Percentiles rank a stretch among this genome's conserved stretches.
phyloP scores from a whole-genome alignment of 1,140 invertebrate genomes.

The Drosophila santomea region DNA sequence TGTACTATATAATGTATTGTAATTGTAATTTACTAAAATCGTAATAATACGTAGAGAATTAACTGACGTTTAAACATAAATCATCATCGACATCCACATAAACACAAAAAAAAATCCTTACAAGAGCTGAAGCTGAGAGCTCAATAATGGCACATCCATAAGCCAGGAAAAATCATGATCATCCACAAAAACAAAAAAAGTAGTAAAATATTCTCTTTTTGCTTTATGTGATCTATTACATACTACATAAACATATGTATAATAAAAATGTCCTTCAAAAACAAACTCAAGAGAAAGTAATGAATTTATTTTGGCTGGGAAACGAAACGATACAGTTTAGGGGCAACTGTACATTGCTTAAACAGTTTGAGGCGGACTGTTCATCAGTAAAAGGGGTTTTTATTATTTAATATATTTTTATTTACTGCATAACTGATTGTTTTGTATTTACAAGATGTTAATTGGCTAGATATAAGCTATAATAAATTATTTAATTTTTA shows the following conservation, averaged over 20 bases:
- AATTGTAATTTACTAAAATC: slow-evolving; percentile 68
- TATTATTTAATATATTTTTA: slow-evolving; percentile 3
- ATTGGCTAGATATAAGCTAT: slow-evolving; percentile 13
- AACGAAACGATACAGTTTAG: not conserved
- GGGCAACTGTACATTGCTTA: not conserved
- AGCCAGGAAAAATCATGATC: slow-evolving; percentile 42
- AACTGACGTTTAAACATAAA: slow-evolving; percentile 55
- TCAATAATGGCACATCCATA: slow-evolving; percentile 38
- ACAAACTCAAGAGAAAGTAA: slow-evolving; percentile 9
- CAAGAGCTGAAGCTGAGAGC: slow-evolving; percentile 14
- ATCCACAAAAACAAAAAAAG: slow-evolving; percentile 50
- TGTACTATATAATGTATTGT: slow-evolving; percentile 72
- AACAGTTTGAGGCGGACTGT: not conserved
- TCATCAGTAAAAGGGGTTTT: not conserved
- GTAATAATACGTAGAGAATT: slow-evolving; percentile 73
- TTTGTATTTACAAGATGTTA: slow-evolving; percentile 38
- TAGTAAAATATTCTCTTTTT: slow-evolving; percentile 84
- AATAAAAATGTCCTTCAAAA: slow-evolving; percentile 79
- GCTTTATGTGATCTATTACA: slow-evolving; percentile 83
- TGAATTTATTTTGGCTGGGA: not conserved
- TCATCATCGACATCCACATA: slow-evolving; percentile 26
- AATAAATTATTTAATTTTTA: not conserved
- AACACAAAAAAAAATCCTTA: slow-evolving; percentile 16
- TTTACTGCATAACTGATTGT: slow-evolving; percentile 30
- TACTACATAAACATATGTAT: slow-evolving; percentile 72